phyloP scores from a whole-genome alignment of 1,140 invertebrate genomes.

The Notospermus geniculatus region DNA sequence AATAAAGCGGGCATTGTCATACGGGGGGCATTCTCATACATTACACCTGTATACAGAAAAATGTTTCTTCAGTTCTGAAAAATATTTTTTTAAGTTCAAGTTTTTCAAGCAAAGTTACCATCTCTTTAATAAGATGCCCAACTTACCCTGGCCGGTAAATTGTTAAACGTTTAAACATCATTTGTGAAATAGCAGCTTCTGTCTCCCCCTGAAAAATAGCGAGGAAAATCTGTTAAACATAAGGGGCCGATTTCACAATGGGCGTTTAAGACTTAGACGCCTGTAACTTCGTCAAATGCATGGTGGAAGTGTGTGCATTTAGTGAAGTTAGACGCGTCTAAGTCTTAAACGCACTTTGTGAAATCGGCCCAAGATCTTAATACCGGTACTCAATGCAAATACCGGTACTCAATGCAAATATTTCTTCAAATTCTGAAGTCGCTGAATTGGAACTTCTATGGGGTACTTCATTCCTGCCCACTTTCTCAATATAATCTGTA shows the following conservation, averaged over 20 bases:
- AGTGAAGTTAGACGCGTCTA: too few relatives aligned
- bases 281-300: too few relatives aligned
- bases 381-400: not conserved
- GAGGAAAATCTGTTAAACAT: not conserved
- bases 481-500: not conserved
- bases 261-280: too few relatives aligned
- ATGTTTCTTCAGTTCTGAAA: slow-evolving; percentile 39
- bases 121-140: not conserved
- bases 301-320: too few relatives aligned
- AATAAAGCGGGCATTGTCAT: too few relatives aligned
- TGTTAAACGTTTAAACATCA: slow-evolving; percentile 18
- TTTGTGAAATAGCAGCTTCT: slow-evolving; percentile 17
- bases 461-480: too few relatives aligned
- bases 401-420: too few relatives aligned
- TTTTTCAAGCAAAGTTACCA: not conserved
- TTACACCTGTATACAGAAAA: slow-evolving; percentile 8
- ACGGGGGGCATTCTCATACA: too few relatives aligned
- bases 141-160: slow-evolving; percentile 21
- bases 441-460: too few relatives aligned
- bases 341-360: too few relatives aligned
- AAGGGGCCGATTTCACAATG: too few relatives aligned
- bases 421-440: too few relatives aligned
- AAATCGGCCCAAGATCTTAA: not conserved
- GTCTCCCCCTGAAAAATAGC: slow-evolving; percentile 14
- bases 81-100: not conserved